phyloP scores from a whole-genome alignment of 2,888 invertebrate genomes.

The Andrena hattorfiana region DNA sequence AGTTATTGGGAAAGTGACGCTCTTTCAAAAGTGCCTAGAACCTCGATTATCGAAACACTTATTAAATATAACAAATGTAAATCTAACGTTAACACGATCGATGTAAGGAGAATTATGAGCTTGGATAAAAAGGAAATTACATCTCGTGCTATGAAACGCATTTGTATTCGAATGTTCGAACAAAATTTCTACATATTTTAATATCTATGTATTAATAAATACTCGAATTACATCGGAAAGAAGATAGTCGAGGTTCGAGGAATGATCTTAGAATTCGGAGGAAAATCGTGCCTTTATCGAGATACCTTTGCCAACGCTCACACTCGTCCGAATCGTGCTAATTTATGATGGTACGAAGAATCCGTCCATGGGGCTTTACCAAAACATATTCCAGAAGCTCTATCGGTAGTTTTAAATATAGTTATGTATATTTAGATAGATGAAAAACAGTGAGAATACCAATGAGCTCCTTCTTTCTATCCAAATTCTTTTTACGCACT shows the following conservation, averaged over 20 bases:
- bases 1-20: slow-evolving; percentile 45
- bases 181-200: slow-evolving; percentile 19
- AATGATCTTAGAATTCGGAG: slow-evolving; percentile 55
- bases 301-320: slow-evolving; percentile 77
- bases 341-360: slow-evolving; percentile 81
- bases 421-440: slow-evolving; percentile 42
- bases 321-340: slow-evolving; percentile 82
- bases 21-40: slow-evolving; percentile 24
- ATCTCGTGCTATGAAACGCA: background rate
- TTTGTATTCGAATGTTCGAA: slow-evolving; percentile 2
- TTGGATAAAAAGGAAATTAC: background rate
- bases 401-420: slow-evolving; percentile 76
- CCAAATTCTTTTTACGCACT: slow-evolving; percentile 51
- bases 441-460: slow-evolving; percentile 36
- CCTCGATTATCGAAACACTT: slow-evolving; percentile 47
- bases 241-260: slow-evolving; percentile 46
- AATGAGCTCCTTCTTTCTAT: slow-evolving; percentile 41
- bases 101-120: slow-evolving; percentile 6
- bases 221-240: slow-evolving; percentile 6
- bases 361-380: slow-evolving; percentile 84
- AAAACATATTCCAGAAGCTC: slow-evolving; percentile 81
- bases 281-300: slow-evolving; percentile 80
- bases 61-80: background rate
- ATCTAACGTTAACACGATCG: background rate
- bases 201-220: background rate